Base-by-base conservation (phyloP, 1,140 invertebrate genomes). In the Rhynchophorus ferrugineus region DNA sequence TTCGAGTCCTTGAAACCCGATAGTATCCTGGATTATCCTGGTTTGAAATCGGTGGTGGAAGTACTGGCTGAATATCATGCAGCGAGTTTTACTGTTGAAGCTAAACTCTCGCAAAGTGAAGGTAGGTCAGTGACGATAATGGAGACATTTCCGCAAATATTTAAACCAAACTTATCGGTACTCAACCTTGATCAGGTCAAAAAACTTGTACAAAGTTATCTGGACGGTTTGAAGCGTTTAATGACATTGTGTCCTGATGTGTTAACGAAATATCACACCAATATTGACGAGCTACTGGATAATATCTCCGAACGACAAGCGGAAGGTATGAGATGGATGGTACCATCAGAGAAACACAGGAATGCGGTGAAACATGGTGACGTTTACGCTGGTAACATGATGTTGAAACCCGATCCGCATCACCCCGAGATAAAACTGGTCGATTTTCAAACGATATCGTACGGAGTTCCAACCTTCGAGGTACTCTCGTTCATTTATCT, bases 61-160 rank as follows among this genome's bases (percentile, higher is more conserved):
- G 24, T 51, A 29, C 17, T 63, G 5, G 59, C 57, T 2, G 60
- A 60, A 44, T 46, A 63, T 8, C 59, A 63, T 17, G 56, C 59
- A 7, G 49, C 49, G 21, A 49, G 36, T 9, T 45, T 61, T 11
- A 54, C 61, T 21, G 29, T 57, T 2, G 63, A 65, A 52, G 57
- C 63, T 35, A 43, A 44, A 16, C 42, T 67, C 9, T 57, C 60
- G 1, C 44, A 49, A 7, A 33, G 48, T 21, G 37, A 38, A 36
- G 29, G 36, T 0, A 49, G 45, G 42, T 5, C 3, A 33, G 20
- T 48, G 14, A 17, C 8, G 14, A 13, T 59, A 18, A n/a, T 36
- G 19, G 54, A 57, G 13, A 8, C 37, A 9, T 59, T 54, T 60
- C 24, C 24, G 11, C 22, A 44, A 63, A 14, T 61, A 64, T 20